Conservation (phyloP, 2,797 vertebrate species). For the Botia almorhae region DNA sequence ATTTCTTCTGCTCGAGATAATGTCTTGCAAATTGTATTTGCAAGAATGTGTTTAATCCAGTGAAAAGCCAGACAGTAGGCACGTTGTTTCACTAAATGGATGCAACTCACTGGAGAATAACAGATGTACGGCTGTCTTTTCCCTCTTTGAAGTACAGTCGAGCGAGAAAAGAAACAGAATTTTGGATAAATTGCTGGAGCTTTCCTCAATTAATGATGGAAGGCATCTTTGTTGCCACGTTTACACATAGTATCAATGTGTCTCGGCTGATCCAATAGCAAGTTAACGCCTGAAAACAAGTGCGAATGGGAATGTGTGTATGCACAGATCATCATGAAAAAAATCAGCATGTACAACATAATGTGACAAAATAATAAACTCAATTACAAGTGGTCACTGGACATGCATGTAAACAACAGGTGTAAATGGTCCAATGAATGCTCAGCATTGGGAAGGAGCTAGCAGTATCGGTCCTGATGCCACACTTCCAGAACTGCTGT, state of each 20-base stretch:
- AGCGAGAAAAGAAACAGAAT: conserved; percentile 18
- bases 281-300: background rate
- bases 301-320: background rate
- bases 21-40: conserved; percentile 29
- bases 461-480: conserved; percentile 39
- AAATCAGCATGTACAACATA: background rate
- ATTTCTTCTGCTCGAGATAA: conserved; percentile 35
- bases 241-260: conserved; percentile 1
- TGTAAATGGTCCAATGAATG: conserved; percentile 6
- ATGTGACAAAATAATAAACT: background rate
- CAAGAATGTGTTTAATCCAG: conserved; percentile 46
- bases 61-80: conserved; percentile 48
- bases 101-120: conserved; percentile 52
- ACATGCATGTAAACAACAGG: background rate
- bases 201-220: background rate
- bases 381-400: background rate
- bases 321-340: too few species aligned
- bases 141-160: conserved; percentile 42
- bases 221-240: background rate
- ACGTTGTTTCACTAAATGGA: conserved; percentile 49
- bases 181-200: background rate
- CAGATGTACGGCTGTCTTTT: conserved; percentile 54
- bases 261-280: background rate
- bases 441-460: conserved; percentile 25
- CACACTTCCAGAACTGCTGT: conserved; percentile 29